A percentile compares a stretch with the other conserved stretches of the same genome.
phyloP scores from a whole-genome alignment of 2,113 vertebrate species.

The Scytalopus superciliaris region DNA sequence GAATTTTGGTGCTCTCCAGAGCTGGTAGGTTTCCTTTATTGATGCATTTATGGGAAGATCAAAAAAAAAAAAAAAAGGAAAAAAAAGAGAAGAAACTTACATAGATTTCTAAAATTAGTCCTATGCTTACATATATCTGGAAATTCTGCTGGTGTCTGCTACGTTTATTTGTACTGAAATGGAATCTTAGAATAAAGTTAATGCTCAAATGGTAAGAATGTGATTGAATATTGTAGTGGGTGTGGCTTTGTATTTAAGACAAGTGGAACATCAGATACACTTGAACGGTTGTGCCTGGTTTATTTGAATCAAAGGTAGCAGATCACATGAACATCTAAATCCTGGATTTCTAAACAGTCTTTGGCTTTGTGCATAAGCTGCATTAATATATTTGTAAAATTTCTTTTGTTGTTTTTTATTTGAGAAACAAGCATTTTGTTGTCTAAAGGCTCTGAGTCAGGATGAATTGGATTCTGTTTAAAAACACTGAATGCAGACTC shows the following conservation, averaged over 20 bases:
- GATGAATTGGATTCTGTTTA: not conserved
- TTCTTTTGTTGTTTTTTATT: not conserved
- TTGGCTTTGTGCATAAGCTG: not conserved
- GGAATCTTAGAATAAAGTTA: constrained; percentile 21
- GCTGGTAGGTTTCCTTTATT: not conserved
- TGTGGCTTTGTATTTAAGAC: not conserved
- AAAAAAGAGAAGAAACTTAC: not conserved
- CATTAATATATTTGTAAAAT: not conserved
- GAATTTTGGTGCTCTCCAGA: not conserved
- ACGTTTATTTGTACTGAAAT: not conserved
- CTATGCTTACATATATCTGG: not conserved
- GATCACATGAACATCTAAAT: not conserved
- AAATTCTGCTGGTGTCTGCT: not conserved
- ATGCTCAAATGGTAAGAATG: constrained; percentile 26
- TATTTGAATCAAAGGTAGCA: not conserved
- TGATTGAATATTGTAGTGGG: constrained; percentile 1
- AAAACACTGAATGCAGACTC: not conserved
- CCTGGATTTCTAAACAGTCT: not conserved
- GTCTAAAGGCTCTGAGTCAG: not conserved
- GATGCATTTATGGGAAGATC: not conserved
- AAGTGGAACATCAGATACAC: not conserved
- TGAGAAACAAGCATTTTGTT: not conserved
- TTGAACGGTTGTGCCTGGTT: not conserved
- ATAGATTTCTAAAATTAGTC: not conserved
- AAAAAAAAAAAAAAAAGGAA: not conserved